Percentiles rank a stretch among this genome's conserved stretches.
Conservation (phyloP, 2,888 invertebrate species). For the Plutella xylostella region DNA sequence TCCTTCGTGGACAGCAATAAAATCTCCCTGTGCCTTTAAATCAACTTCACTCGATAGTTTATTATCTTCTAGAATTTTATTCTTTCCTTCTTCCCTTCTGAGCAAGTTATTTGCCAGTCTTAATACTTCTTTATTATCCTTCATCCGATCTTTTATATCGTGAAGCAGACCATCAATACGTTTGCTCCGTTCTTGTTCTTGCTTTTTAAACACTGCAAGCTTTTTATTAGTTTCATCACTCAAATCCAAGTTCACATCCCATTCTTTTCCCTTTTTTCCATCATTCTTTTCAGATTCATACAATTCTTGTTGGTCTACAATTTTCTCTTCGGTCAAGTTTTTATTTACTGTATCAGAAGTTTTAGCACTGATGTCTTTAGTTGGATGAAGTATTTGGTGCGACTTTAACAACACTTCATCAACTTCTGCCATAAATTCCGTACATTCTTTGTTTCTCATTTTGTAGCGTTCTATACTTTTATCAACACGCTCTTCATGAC, state of each 20-base stretch:
- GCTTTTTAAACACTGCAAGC: constrained; percentile 28
- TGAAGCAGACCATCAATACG: constrained; percentile 44
- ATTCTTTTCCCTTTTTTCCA: constrained; percentile 34
- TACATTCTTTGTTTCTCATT: constrained; percentile 46
- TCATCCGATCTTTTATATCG: constrained; percentile 57
- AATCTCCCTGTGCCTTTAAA: constrained; percentile 41
- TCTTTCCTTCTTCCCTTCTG: constrained; percentile 37
- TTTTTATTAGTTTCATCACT: constrained; percentile 28
- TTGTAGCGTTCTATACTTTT: constrained; percentile 43
- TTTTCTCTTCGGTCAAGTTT: constrained; percentile 11
- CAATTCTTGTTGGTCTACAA: constrained; percentile 10
- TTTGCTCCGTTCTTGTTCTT: constrained; percentile 37
- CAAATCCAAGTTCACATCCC: constrained; percentile 33
- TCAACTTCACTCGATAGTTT: constrained; percentile 27
- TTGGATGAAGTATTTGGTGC: constrained; percentile 44
- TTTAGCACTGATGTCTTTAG: constrained; percentile 1
- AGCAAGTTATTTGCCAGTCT: constrained; percentile 48
- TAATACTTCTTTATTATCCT: constrained; percentile 53
- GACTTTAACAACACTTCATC: constrained; percentile 49
- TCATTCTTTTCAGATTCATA: constrained; percentile 13
- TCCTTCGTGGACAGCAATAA: constrained; percentile 15
- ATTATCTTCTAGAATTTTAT: constrained; percentile 23
- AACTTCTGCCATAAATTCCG: constrained; percentile 51
- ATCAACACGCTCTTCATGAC: constrained; percentile 49
- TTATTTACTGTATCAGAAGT: constrained; percentile 9